Evolutionary conservation across 2,888 invertebrate genomes (phyloP).

Genomic region (Lamellibrachia satsuma): DNA sequence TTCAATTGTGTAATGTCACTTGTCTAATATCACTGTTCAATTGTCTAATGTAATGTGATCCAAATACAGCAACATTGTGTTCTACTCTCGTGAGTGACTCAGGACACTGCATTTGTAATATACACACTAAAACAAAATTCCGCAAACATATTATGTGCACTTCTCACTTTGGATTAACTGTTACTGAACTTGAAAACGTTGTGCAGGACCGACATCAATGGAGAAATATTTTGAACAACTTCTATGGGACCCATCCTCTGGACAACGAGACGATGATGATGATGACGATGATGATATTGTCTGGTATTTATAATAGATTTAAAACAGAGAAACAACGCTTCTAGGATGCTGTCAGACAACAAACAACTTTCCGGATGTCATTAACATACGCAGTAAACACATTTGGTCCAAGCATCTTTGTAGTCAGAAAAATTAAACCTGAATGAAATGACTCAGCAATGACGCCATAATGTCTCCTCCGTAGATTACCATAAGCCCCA

Average conservation of each 20-base stretch:
- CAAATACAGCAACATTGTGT: not conserved
- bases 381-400: not conserved
- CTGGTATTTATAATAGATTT: constrained; percentile 14
- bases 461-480: constrained; percentile 22
- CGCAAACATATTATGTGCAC: not conserved
- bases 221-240: too few species aligned
- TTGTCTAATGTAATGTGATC: not conserved
- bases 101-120: not conserved
- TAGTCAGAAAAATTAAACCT: not conserved
- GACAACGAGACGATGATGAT: too few species aligned
- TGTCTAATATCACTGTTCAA: not conserved
- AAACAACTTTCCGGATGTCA: not conserved
- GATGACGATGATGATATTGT: not conserved
- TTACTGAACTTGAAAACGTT: too few species aligned
- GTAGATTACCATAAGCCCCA: constrained; percentile 19
- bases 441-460: not conserved
- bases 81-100: not conserved
- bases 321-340: constrained; percentile 7
- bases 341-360: not conserved
- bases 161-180: too few species aligned
- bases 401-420: constrained; percentile 8
- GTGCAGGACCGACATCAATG: too few species aligned
- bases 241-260: too few species aligned
- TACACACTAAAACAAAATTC: constrained; percentile 18
- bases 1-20: not conserved